phyloP scores from a whole-genome alignment of 2,888 invertebrate genomes.

The Polyommatus icarus region DNA sequence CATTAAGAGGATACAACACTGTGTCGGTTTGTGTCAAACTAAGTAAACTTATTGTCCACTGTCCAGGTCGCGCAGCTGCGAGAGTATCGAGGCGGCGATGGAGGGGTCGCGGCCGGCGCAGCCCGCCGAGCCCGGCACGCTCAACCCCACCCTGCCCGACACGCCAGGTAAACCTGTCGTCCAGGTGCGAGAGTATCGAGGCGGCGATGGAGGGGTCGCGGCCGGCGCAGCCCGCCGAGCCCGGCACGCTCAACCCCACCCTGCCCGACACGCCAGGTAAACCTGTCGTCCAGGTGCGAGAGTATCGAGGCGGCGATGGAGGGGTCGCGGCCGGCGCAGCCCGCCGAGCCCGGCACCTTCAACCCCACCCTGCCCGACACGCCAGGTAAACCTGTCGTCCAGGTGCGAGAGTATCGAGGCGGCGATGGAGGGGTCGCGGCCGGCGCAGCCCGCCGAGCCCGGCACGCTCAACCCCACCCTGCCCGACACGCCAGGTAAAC shows the following conservation, averaged over 20 bases:
- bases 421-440: slow-evolving; percentile 90
- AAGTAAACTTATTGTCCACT: slow-evolving; percentile 19
- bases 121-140: slow-evolving; percentile 94
- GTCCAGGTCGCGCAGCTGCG: slow-evolving; percentile 68
- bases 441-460: slow-evolving; percentile 93
- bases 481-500: no score
- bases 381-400: not conserved
- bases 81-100: slow-evolving; percentile 85
- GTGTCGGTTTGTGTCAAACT: not conserved
- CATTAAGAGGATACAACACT: no score
- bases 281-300: slow-evolving; percentile 61
- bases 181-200: slow-evolving; percentile 81
- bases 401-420: slow-evolving; percentile 82
- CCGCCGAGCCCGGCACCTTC: slow-evolving; percentile 94
- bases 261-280: no score
- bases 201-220: slow-evolving; percentile 89
- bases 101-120: slow-evolving; percentile 91
- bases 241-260: slow-evolving; percentile 94
- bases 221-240: slow-evolving; percentile 93
- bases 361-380: slow-evolving; percentile 94
- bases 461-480: slow-evolving; percentile 95
- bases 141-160: slow-evolving; percentile 94
- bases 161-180: not conserved
- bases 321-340: slow-evolving; percentile 90
- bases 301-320: slow-evolving; percentile 87